Percentiles rank a stretch among this genome's conserved stretches.
These are phyloP conservation scores for Rhamphomyia laevipes DNA, from an alignment of 2,888 invertebrate genomes.

Conservation along the genomic window DNA sequence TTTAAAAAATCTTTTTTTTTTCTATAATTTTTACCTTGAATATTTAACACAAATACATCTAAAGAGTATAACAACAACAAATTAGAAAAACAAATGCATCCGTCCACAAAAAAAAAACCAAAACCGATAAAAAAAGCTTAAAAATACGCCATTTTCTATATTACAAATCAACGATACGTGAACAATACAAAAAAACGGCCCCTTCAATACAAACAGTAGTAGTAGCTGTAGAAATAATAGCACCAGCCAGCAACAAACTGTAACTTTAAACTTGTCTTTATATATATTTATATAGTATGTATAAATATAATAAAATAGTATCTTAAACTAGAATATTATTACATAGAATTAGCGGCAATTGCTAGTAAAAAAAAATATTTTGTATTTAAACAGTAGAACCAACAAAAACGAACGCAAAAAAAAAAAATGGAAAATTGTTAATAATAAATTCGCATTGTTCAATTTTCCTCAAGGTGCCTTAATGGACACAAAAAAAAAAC, in stretches of 20 bases:
- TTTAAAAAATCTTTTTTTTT: neutral
- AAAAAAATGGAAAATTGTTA: neutral
- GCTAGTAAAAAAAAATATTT: neutral
- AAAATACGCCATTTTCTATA: slow-evolving; percentile 1
- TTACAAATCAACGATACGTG: slow-evolving; percentile 1
- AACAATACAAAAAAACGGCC: neutral
- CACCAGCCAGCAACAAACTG: no score
- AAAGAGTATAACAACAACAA: no score
- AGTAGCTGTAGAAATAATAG: no score
- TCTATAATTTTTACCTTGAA: neutral
- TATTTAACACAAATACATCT: neutral
- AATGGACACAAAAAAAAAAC: no score
- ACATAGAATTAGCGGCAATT: neutral
- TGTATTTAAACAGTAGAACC: neutral
- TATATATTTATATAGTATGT: no score
- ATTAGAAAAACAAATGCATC: neutral
- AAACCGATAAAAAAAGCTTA: neutral
- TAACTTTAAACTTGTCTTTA: no score
- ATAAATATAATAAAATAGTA: neutral
- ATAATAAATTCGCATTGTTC: slow-evolving; percentile 1
- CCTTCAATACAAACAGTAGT: no score
- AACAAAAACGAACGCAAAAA: neutral
- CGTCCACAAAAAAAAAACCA: neutral
- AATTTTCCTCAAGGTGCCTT: slow-evolving; percentile 1
- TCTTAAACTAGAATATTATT: neutral